Percentiles rank a stretch among this genome's conserved stretches.
Conservation (phyloP, 2,888 invertebrate genomes). For the Rotaria macrura region DNA sequence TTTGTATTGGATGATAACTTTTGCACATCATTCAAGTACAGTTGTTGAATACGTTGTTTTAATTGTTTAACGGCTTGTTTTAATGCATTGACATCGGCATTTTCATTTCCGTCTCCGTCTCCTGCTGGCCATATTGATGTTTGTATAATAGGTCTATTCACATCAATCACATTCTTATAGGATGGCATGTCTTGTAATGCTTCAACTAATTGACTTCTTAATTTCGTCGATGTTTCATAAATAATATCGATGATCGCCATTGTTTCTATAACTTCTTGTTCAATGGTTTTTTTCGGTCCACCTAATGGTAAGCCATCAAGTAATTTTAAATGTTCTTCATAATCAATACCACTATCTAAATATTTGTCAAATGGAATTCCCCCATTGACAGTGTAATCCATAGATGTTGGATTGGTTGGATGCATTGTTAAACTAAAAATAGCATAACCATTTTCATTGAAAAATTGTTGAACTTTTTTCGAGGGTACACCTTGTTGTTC, state of each 20-base stretch:
- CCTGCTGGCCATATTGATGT: neutral
- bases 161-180: neutral
- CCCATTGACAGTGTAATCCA: neutral
- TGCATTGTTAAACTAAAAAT: conserved; percentile 17
- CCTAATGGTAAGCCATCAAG: neutral
- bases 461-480: neutral
- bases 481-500: neutral
- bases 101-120: conserved; percentile 17
- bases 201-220: neutral
- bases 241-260: neutral
- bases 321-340: neutral
- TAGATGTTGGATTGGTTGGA: conserved; percentile 18
- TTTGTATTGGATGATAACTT: neutral
- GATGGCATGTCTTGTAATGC: neutral
- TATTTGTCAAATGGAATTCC: neutral
- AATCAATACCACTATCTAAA: neutral
- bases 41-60: neutral
- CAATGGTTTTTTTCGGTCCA: neutral
- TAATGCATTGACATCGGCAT: neutral
- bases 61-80: neutral
- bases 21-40: neutral
- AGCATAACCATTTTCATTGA: neutral
- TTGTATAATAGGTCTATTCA: neutral
- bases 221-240: neutral
- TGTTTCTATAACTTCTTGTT: neutral